Base-by-base conservation (phyloP, 2,888 invertebrate species). In the Acanthosepion pharaonis region DNA sequence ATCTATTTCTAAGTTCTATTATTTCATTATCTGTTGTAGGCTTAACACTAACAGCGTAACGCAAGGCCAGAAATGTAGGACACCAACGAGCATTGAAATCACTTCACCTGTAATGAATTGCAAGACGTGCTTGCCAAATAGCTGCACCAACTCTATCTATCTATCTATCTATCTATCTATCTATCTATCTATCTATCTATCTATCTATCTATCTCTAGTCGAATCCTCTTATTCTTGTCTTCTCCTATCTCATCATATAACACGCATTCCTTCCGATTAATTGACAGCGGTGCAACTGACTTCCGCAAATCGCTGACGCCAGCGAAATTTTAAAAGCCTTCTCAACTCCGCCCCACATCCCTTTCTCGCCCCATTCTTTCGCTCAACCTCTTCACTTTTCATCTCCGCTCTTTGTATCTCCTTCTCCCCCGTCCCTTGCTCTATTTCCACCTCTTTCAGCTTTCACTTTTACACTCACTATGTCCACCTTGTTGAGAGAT, bases 91-190 rank as follows among this genome's bases (percentile, higher is more conserved):
- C 42, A 42, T 42, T 42, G 42, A 42, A 42, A 42, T 42, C 42
- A 42, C 42, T 42, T 42, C 42, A 42, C 42, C 42, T 42, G 15
- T 51, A 51, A 51, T 51, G 51, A 15, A 51, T 15, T 51, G 51
- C 51, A 51, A 51, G 51, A 51, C 51, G 15, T 11, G 8, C 51
- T 51, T 51, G 51, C 51, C 51, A 11, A 51, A 51, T 51, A 11
- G 0, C 42, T 42, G 42, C 42, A 42, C 42, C 42, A 42, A 42
- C 42, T 42, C 42, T 42, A 42, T 42, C 42, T 42, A 42, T 42
- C 42, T 42, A 42, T 23, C 92, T 92, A 42, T 42, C 92, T 92
- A 42, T 92, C 92, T 92, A 92, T 92, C 92, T 92, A 92, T 92
- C 92, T 92, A 92, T 92, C 49, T 49, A 48, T 92, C 92, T 92